These are phyloP conservation scores for Agrotis clavis DNA, from an alignment of 2,888 invertebrate genomes.

Conservation along the genomic window DNA sequence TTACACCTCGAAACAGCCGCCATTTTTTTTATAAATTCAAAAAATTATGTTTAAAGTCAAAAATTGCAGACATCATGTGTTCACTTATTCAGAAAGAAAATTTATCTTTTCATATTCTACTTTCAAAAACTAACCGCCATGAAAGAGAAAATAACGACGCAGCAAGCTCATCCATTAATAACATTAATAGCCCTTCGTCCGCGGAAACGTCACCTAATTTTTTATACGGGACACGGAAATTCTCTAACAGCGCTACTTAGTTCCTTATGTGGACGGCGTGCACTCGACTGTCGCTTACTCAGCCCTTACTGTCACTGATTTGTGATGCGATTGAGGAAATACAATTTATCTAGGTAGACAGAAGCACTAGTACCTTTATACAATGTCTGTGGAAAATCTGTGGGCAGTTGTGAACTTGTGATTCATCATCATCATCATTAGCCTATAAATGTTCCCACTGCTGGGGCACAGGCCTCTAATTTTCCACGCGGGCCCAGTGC, in stretches of 20 bases:
- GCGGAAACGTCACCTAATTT: constrained; percentile 43
- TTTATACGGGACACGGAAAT: constrained; percentile 52
- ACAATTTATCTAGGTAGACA: constrained; percentile 11
- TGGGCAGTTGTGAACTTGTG: not conserved
- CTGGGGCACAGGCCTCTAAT: too few relatives aligned
- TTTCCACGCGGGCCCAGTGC: too few relatives aligned
- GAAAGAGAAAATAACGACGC: constrained; percentile 33
- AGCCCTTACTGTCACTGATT: constrained; percentile 62
- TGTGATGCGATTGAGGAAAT: constrained; percentile 38
- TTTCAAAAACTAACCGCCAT: not conserved
- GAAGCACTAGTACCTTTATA: constrained; percentile 26
- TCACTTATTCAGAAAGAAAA: too few relatives aligned
- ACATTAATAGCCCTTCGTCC: constrained; percentile 39
- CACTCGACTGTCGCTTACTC: constrained; percentile 14
- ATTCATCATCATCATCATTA: too few relatives aligned
- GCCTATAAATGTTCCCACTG: too few relatives aligned
- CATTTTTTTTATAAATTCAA: too few relatives aligned
- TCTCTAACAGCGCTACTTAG: constrained; percentile 43
- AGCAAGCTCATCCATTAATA: constrained; percentile 26
- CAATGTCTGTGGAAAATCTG: not conserved
- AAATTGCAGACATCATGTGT: too few relatives aligned
- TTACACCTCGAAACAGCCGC: too few relatives aligned
- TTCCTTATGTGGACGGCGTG: constrained; percentile 35
- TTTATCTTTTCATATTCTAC: not conserved
- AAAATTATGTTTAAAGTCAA: too few relatives aligned